Conservation (phyloP, 2,113 vertebrate species). For the Vulpes vulpes region DNA sequence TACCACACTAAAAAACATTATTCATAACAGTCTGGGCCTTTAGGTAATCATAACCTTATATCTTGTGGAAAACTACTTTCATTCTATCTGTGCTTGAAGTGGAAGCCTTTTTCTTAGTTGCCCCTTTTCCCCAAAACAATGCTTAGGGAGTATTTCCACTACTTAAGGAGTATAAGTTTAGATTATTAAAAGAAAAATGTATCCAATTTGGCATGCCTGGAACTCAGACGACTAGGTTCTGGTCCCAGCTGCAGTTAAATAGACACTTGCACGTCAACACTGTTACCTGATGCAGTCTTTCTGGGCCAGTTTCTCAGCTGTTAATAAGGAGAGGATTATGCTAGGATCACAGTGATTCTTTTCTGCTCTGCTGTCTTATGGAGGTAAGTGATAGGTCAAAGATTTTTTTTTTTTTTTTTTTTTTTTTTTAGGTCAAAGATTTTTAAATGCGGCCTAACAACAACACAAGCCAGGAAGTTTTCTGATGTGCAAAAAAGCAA, state of each 20-base stretch:
- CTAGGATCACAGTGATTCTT: not conserved
- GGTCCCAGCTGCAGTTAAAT: not conserved
- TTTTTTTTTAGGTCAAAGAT: not conserved
- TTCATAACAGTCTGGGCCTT: not conserved
- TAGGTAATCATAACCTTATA: not conserved
- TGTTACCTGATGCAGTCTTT: not conserved
- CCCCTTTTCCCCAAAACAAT: not conserved
- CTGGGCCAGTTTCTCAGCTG: not conserved
- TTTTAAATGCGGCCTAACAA: conserved; percentile 36
- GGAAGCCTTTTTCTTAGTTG: conserved; percentile 35
- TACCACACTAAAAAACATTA: conserved; percentile 10
- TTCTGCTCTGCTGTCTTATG: conserved; percentile 15
- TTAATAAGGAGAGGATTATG: not conserved
- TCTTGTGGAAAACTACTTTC: conserved; percentile 4
- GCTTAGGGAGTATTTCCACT: not conserved
- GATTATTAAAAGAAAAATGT: not conserved
- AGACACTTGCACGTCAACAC: not conserved
- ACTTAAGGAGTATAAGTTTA: conserved; percentile 33
- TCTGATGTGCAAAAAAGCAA: not conserved
- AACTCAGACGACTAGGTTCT: conserved; percentile 23
- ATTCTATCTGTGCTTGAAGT: not conserved
- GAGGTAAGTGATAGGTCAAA: not conserved
- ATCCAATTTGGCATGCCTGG: not conserved
- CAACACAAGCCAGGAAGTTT: not conserved
- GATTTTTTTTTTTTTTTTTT: not conserved